These are phyloP conservation scores for Phaethornis superciliosus DNA, from an alignment of 2,113 vertebrate species.

Conservation along the genomic window DNA sequence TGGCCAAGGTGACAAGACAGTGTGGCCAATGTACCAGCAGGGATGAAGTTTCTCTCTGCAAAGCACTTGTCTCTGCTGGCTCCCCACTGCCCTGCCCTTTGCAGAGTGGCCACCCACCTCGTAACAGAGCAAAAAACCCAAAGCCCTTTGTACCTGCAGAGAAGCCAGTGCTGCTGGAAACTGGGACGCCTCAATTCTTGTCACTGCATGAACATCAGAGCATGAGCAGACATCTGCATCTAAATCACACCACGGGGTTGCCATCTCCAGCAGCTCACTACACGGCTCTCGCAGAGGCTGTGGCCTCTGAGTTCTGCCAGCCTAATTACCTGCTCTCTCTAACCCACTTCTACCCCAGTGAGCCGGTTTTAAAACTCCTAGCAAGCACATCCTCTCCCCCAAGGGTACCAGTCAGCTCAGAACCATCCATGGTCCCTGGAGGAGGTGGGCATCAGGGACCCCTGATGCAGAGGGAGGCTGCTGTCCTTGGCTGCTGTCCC, in stretches of 20 bases:
- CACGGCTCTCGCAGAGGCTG: slow-evolving; percentile 28
- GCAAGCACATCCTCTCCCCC: accelerated
- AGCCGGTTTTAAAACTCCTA: slow-evolving; percentile 4
- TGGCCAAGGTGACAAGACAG: not conserved
- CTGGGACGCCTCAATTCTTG: not conserved
- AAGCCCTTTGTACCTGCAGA: not conserved
- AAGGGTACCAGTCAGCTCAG: not conserved
- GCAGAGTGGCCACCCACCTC: slow-evolving; percentile 3
- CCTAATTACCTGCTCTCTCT: slow-evolving; percentile 2
- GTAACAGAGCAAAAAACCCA: not conserved
- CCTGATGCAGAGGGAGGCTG: not conserved
- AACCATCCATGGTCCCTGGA: accelerated
- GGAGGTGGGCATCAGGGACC: not conserved
- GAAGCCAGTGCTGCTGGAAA: slow-evolving; percentile 17
- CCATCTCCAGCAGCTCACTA: slow-evolving; percentile 50
- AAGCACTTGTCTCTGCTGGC: not conserved
- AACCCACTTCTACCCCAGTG: slow-evolving; percentile 2
- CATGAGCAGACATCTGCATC: slow-evolving; percentile 36
- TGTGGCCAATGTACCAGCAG: not conserved
- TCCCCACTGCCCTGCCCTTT: not conserved
- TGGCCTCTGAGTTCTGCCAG: not conserved
- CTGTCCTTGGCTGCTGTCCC: not conserved
- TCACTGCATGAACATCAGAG: slow-evolving; percentile 32
- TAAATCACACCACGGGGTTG: slow-evolving; percentile 46
- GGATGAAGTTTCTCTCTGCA: not conserved